Base-by-base conservation (phyloP, 2,113 vertebrate species). In the Lutjanus erythropterus region DNA sequence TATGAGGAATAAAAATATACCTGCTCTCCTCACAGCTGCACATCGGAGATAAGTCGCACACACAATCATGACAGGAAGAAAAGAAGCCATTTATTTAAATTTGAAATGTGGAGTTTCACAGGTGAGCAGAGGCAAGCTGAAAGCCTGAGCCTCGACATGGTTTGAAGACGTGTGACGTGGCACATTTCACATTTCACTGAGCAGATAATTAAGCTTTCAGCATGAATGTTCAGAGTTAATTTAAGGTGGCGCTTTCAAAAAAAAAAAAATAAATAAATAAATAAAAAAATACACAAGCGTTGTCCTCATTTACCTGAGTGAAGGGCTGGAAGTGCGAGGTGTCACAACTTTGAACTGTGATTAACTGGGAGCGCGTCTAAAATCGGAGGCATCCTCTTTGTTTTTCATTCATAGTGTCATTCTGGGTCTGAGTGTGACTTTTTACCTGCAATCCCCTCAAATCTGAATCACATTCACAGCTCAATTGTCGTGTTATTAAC, bases 1-100 rank as follows among this genome's bases (percentile, higher is more conserved):
- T 91, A 88, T 31, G 79, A 68, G 69, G 61, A 90, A 84, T 81
- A 85, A 72, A 83, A 92, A 93, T 93, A 89, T 83, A 88, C 89
- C 81, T 52, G 67, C 52, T 61, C 64, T 60, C 56, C n/a, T 77
- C 78, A 72, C 89, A 90, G 91, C 90, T 94, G 91, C 73, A 75
- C 76, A 64, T 46, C 10, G 0, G 81, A 89, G 87, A 93, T 92
- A 93, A 93, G 82, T 83, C 62, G 1, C 70, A 74, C 61, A 68
- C 62, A 75, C 84, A 75, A 52, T 59, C 3, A 6, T 70, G 80
- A 77, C 58, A 41, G 53, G 42, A 47, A 76, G 58, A 71, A 56
- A 73, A 46, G 58, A 65, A 53, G 52, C 39, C 23, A 60, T 85
- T 75, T 77, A 84, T 84, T 85, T 78, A 72, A 85, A 86, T 83